phyloP scores from a whole-genome alignment of 2,113 vertebrate species.

The Isichthys henryi region DNA sequence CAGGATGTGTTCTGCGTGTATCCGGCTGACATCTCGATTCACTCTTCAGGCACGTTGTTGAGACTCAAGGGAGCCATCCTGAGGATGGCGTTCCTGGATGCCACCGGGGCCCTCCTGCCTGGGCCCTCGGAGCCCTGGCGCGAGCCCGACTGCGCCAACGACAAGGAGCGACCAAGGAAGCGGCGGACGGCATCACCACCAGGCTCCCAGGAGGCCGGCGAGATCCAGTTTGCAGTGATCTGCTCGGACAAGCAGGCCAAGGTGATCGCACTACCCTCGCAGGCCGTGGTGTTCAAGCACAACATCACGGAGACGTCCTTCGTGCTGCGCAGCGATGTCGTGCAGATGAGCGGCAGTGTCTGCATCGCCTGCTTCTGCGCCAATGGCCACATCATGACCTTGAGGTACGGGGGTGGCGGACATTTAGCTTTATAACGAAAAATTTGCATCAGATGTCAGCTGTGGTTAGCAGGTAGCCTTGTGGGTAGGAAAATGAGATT shows the following conservation, averaged over 20 bases:
- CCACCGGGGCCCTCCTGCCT: slow-evolving; percentile 72
- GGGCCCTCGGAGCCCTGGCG: slow-evolving; percentile 82
- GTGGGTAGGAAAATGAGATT: not conserved
- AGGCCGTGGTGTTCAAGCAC: slow-evolving; percentile 84
- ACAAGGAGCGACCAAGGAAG: slow-evolving; percentile 77
- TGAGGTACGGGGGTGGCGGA: slow-evolving; percentile 69
- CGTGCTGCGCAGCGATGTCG: slow-evolving; percentile 88
- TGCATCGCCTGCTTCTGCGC: slow-evolving; percentile 96
- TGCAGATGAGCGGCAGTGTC: slow-evolving; percentile 72
- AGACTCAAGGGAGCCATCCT: slow-evolving; percentile 84
- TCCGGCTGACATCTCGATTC: not conserved
- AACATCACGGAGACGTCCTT: slow-evolving; percentile 95
- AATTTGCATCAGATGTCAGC: not conserved
- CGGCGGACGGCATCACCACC: slow-evolving; percentile 78
- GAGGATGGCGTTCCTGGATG: slow-evolving; percentile 85
- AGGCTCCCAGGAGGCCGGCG: slow-evolving; percentile 84
- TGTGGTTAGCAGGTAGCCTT: not conserved
- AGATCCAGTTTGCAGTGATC: slow-evolving; percentile 84
- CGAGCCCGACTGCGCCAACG: slow-evolving; percentile 77
- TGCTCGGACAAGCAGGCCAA: slow-evolving; percentile 98
- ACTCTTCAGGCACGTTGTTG: slow-evolving; percentile 71
- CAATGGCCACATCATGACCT: slow-evolving; percentile 95
- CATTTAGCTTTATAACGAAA: not conserved
- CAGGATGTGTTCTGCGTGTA: not conserved
- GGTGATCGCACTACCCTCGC: slow-evolving; percentile 86